Base-by-base conservation (phyloP, 2,797 vertebrate species). In the Toxotes lorentzi region DNA sequence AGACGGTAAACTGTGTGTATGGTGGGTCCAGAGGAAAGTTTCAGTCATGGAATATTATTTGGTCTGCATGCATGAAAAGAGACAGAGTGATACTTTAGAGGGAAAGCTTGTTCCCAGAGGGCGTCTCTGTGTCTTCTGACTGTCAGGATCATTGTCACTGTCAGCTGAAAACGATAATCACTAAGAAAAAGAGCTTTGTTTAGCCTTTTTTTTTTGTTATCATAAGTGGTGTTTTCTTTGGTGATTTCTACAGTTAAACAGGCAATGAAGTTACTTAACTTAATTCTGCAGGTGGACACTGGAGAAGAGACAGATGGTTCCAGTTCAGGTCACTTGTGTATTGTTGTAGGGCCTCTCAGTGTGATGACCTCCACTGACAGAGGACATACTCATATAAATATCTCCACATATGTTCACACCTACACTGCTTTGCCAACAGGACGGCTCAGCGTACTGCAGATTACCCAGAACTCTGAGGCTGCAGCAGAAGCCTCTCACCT, bases 331-430 rank as follows among this genome's bases (percentile, higher is more conserved):
- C 16, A 5, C 7, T 3, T 14, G 1, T 1, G 6, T 43, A 3
- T 35, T 6, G 35, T n/a, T 62, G 13, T 10, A 4, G 10, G 6
- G n/a, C 48, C 5, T 70, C 50, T 40, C 8, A 5, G 24, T 54
- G 65, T 23, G 50, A 32, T 62, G 78, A 81, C 79, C 64, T 77
- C 48, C 45, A 12, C 3, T 56, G 75, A 63, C 66, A 70, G 83
- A 76, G 70, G 81, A 86, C 77, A 70, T 16, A 3, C 43, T 85
- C 78, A 9, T 85, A 73, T 64, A 71, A 27, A 88, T 70, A 83
- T 77, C 76, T 62, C 47, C 82, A 82, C 83, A 82, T 47, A 63
- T 84, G 86, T 91, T 89, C 81, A 64, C 87, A 87, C 76, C 45
- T 50, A 0, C 41, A 2, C 60, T 4, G 53, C 50, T 2, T 14